Evolutionary conservation across 2,888 invertebrate genomes (phyloP), one percentile per base, ranked within the genome.

Genomic region (Sphinx pinastri): DNA sequence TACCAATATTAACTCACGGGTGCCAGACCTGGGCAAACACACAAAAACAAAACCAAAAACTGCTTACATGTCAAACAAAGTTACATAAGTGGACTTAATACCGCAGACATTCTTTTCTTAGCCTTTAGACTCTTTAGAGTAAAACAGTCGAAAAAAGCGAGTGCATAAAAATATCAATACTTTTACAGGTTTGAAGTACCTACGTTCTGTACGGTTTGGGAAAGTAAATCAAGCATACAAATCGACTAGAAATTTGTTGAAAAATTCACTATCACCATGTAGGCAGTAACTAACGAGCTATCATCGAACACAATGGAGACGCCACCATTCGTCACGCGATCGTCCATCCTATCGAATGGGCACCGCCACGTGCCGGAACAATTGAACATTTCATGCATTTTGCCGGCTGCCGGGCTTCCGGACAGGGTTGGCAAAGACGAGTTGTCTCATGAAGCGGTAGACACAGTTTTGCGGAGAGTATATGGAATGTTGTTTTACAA

Each of bases 341-440:
- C 76, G 73, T 57, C 25, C 16, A 16, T 38, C 49, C n/a, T 12
- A 52, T 16, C 19, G 19, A 54, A 49, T 68, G 75, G 67, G 66
- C 78, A 78, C 71, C 74, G 68, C 49, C 80, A 80, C 81, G 80
- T 78, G 81, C 70, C 77, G 45, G 71, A 60, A 79, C 81, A 79
- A 80, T 80, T 73, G 75, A 72, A 72, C 77, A 77, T 76, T 77
- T 76, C 60, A 70, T 31, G 71, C 73, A 71, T 78, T 77, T 76
- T 77, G 70, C 72, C 57, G 38, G 63, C 73, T 68, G 70, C 74
- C 71, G 78, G 81, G 84, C 80, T 85, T 87, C 86, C 87, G 84
- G 84, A 81, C 83, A 82, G 78, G 77, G 55, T 68, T 60, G 63
- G 6, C 47, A 47, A 19, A 7, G 13, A 16, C 5, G 59, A 16